A percentile compares a stretch with the other conserved stretches of the same genome.
Conservation (phyloP, 2,797 vertebrate genomes). For the Lepidocolaptes lacrymiger region DNA sequence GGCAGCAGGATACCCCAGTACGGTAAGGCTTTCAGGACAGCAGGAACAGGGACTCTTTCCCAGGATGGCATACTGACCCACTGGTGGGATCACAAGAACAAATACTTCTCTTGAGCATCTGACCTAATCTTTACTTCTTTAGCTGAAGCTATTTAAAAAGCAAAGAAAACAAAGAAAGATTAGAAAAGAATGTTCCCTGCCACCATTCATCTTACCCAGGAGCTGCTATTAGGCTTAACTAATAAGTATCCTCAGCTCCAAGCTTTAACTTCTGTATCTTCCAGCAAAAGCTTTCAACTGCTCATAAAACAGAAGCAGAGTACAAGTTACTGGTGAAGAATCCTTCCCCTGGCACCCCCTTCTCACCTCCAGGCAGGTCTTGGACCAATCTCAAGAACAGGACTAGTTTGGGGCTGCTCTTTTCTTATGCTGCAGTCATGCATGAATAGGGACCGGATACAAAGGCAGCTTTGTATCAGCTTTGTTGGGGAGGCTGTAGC, state of each 20-base stretch:
- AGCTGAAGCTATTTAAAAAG: neutral
- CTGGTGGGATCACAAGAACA: neutral
- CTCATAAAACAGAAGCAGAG: neutral
- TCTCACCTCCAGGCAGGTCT: neutral
- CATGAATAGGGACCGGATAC: neutral
- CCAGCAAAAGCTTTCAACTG: neutral
- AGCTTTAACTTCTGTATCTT: neutral
- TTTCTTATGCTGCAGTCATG: neutral
- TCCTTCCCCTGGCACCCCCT: neutral
- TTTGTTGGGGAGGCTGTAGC: neutral
- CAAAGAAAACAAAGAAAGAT: neutral
- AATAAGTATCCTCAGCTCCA: neutral
- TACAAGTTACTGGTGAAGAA: neutral
- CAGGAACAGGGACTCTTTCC: neutral
- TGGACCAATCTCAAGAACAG: neutral
- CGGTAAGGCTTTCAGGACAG: neutral
- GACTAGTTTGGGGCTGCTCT: neutral
- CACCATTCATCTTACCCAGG: neutral
- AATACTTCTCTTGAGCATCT: neutral
- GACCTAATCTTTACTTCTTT: neutral
- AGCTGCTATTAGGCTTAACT: neutral
- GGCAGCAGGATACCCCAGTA: neutral
- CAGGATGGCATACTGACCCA: neutral
- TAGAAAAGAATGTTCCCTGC: neutral
- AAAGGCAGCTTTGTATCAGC: neutral